These are phyloP conservation scores for Asbolus verrucosus DNA, from an alignment of 1,140 invertebrate genomes.

Conservation along the genomic window DNA sequence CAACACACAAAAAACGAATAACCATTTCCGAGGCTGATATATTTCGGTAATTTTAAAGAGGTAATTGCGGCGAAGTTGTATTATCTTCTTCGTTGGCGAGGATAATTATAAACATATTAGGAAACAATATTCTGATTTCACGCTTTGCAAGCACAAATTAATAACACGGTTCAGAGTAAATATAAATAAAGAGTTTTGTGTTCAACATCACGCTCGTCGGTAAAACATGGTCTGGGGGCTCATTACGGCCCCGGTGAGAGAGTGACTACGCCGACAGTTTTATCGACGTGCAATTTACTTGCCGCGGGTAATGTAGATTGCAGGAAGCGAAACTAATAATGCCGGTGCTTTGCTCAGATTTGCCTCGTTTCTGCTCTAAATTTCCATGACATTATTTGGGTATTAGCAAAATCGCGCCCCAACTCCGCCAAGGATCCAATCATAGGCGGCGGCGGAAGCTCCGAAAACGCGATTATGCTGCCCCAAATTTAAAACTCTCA, in stretches of 20 bases:
- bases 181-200: constrained; percentile 37
- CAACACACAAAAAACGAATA: neutral
- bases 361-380: constrained; percentile 28
- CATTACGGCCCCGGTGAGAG: constrained; percentile 31
- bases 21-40: neutral
- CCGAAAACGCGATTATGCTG: too few relatives aligned
- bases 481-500: too few relatives aligned
- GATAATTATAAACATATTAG: constrained; percentile 39
- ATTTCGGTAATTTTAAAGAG: constrained; percentile 34
- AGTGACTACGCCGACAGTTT: constrained; percentile 36
- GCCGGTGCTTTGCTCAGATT: constrained; percentile 29
- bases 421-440: too few relatives aligned
- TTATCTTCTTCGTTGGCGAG: constrained; percentile 35
- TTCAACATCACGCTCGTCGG: constrained; percentile 26
- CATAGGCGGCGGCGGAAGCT: too few relatives aligned
- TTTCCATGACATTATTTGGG: constrained; percentile 22
- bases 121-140: constrained; percentile 39
- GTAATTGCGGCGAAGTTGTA: constrained; percentile 11
- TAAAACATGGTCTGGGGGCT: constrained; percentile 27
- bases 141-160: constrained; percentile 37
- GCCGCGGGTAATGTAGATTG: constrained; percentile 30
- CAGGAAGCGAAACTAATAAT: constrained; percentile 39
- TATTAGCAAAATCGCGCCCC: constrained; percentile 17
- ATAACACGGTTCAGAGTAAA: constrained; percentile 39
- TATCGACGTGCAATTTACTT: constrained; percentile 37